Percentiles rank a stretch among this genome's conserved stretches.
phyloP scores from a whole-genome alignment of 2,888 invertebrate species.

The Tinea trinotella region DNA sequence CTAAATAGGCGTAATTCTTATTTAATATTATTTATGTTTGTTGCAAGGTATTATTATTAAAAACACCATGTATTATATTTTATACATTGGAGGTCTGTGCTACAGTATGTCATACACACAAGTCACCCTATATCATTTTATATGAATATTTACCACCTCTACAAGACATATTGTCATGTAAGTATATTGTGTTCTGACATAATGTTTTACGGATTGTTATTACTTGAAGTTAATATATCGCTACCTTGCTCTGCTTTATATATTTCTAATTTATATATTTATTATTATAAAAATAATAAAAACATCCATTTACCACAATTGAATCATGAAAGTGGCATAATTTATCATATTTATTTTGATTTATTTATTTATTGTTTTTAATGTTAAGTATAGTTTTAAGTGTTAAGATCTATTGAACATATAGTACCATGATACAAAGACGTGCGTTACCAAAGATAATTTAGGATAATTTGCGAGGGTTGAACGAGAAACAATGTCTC shows the following conservation, averaged over 20 bases:
- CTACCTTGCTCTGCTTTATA: background rate
- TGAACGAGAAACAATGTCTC: conserved; percentile 63
- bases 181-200: background rate
- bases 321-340: background rate
- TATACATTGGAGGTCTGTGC: background rate
- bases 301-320: background rate
- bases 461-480: conserved; percentile 46
- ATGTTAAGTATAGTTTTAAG: conserved; percentile 9
- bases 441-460: conserved; percentile 7
- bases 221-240: background rate
- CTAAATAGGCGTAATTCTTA: no score
- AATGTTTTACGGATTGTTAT: background rate
- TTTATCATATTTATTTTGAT: background rate
- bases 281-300: background rate
- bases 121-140: background rate
- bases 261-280: background rate
- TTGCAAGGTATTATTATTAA: background rate
- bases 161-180: background rate
- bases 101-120: background rate
- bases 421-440: background rate
- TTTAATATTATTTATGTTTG: background rate
- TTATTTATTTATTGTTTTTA: conserved; percentile 12
- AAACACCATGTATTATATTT: background rate
- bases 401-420: background rate
- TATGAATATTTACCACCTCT: background rate